These are phyloP conservation scores for Anarrhichthys ocellatus DNA, from an alignment of 2,113 vertebrate genomes.

Conservation along the genomic window DNA sequence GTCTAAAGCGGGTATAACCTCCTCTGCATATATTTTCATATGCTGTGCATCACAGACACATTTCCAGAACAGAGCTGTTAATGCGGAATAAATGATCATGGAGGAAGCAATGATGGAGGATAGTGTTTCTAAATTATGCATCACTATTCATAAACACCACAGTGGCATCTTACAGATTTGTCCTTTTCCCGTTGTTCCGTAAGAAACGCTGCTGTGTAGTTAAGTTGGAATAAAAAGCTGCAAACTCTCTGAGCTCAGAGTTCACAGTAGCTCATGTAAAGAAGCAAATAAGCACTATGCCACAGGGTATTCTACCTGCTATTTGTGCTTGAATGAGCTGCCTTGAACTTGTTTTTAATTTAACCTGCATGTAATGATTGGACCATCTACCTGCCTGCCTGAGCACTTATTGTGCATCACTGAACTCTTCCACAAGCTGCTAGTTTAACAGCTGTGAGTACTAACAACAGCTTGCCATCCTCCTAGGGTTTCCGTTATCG, in stretches of 20 bases:
- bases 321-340: neutral
- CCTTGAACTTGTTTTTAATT: neutral
- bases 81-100: neutral
- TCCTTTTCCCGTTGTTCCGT: neutral
- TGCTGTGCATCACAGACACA: neutral
- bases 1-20: neutral
- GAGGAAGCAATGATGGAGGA: neutral
- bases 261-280: neutral
- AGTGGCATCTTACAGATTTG: neutral
- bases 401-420: too few relatives aligned
- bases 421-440: too few relatives aligned
- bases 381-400: too few relatives aligned
- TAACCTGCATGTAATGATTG: neutral
- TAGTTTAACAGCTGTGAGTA: too few relatives aligned
- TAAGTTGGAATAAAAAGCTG: neutral
- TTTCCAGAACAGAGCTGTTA: conserved; percentile 8
- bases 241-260: neutral
- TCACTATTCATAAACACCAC: neutral
- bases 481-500: too few relatives aligned
- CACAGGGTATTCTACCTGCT: neutral
- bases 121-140: neutral
- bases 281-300: neutral
- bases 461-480: too few relatives aligned
- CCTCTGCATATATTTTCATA: conserved; percentile 5
- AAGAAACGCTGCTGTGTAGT: neutral